phyloP scores from a whole-genome alignment of 2,888 invertebrate species.

The Carabus problematicus region DNA sequence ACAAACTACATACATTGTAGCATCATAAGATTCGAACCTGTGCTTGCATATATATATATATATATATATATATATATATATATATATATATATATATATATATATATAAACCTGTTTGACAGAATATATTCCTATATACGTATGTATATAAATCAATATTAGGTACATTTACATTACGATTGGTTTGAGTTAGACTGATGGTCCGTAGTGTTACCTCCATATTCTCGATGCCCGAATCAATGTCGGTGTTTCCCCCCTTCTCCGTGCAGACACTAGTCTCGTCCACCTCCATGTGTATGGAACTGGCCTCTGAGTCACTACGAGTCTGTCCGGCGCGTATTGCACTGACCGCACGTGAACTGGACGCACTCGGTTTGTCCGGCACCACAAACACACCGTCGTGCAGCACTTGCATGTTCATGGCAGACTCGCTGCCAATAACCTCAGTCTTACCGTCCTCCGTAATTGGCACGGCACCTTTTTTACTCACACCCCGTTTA shows the following conservation, averaged over 20 bases:
- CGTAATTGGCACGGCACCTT: conserved; percentile 18
- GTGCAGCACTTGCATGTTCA: conserved; percentile 45
- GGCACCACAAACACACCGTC: conserved; percentile 56
- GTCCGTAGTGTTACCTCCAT: conserved; percentile 66
- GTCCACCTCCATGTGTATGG: conserved; percentile 67
- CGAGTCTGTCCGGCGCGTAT: conserved; percentile 45
- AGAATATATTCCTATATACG: too few relatives aligned
- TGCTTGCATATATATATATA: too few relatives aligned
- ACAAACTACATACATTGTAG: too few relatives aligned
- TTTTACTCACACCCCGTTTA: conserved; percentile 16
- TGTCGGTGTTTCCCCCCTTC: conserved; percentile 64
- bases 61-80: too few relatives aligned
- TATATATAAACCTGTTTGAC: too few relatives aligned
- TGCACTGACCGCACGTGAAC: conserved; percentile 48
- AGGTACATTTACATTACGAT: too few relatives aligned
- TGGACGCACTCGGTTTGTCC: conserved; percentile 55
- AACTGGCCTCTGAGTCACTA: conserved; percentile 60
- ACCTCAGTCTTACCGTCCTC: conserved; percentile 24
- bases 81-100: too few relatives aligned
- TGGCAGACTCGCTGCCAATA: conserved; percentile 19
- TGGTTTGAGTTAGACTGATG: too few relatives aligned
- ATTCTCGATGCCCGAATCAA: conserved; percentile 76
- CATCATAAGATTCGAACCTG: too few relatives aligned
- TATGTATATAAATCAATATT: too few relatives aligned
- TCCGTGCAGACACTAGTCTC: conserved; percentile 59